Evolutionary conservation across 1,140 invertebrate species (phyloP), one percentile per base, ranked within the genome.

Genomic region (Drosophila subpulchrella): DNA sequence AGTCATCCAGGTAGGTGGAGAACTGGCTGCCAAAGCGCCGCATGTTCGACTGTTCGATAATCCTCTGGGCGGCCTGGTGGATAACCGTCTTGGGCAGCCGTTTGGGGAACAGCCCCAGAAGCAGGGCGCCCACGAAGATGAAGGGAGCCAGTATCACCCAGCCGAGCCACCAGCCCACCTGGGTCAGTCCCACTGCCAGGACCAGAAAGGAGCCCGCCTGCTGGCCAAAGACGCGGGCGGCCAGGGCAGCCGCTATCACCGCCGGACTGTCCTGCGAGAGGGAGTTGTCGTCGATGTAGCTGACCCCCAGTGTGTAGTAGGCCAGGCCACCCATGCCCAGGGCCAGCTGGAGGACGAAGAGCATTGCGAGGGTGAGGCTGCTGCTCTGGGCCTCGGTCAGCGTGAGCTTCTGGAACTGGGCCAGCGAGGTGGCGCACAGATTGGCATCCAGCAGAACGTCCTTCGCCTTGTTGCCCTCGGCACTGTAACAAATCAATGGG

Each of bases 261-360:
- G 83, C 78, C 36, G 95, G 93, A 17, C 94, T 93, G 46, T 95
- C 93, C 44, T 93, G 93, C 60, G 93, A 94, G 54, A 94, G 93
- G 0, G 95, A 94, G 75, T 95, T 95, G 73, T 96, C 95, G 67
- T 96, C 95, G 30, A 96, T 93, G 81, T 96, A 96, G 3, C 95
- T 94, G 15, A 96, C 92, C 2, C 95, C 95, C 1, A 96, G 90
- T 0, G 94, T 93, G 74, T 94, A 95, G 73, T 95, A 96, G 0
- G 94, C 93, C 42, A 95, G 92, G 15, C 93, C 94, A 8, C 93
- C 94, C 46, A 95, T 91, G 11, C 94, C 95, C 47, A 93, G 92
- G 2, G 94, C 78, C 61, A 95, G 89, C 82, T 96, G 95, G 0
- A 94, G 93, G 0, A 93, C 34, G 58, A 95, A 94, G 0, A 96